Evolutionary conservation across 1,140 invertebrate genomes (phyloP).

Genomic region (Brachystomella parvula): DNA sequence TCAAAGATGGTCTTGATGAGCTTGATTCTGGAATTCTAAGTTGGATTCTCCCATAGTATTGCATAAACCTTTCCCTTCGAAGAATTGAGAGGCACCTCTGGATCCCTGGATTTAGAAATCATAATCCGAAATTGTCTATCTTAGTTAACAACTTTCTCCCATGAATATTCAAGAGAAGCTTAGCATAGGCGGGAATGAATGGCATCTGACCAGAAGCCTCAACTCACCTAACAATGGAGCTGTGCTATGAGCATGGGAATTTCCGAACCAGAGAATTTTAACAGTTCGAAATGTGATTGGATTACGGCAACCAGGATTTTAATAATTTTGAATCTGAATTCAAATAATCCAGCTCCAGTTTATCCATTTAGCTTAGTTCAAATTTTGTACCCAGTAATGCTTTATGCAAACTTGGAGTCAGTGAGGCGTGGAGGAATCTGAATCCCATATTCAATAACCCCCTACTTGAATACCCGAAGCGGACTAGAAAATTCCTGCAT

Average conservation of each 20-base stretch:
- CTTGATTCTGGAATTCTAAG: background rate
- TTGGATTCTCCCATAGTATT: background rate
- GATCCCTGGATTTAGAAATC: background rate
- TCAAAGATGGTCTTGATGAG: background rate
- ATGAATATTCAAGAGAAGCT: background rate
- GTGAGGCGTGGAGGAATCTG: no score
- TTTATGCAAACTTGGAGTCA: no score
- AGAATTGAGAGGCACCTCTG: background rate
- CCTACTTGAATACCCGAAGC: no score
- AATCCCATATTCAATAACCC: no score
- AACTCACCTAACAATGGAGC: background rate
- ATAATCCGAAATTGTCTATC: background rate
- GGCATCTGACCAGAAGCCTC: background rate
- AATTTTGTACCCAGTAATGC: no score
- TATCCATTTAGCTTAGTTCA: no score
- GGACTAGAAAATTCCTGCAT: no score
- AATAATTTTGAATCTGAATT: background rate
- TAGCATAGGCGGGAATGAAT: background rate
- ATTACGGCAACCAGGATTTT: background rate
- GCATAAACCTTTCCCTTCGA: background rate
- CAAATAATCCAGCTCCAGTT: no score
- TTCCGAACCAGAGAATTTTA: background rate
- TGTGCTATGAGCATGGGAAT: background rate
- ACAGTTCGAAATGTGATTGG: background rate
- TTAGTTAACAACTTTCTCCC: constrained; percentile 1